Evolutionary conservation across 2,888 invertebrate species (phyloP).

Genomic region (Lutraria lutraria): DNA sequence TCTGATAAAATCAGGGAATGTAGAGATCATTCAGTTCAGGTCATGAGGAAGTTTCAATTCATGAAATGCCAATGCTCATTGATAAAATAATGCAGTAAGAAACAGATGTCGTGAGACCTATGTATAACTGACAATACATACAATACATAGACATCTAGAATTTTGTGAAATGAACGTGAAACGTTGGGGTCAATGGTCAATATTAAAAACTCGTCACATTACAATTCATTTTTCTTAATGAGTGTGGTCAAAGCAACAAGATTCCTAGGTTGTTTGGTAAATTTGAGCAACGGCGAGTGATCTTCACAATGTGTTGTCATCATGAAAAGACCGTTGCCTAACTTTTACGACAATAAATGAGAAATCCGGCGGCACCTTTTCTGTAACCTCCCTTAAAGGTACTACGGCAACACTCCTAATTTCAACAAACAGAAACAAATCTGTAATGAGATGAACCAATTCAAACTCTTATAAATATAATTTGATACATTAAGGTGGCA

Average conservation of each 20-base stretch:
- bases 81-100: not conserved
- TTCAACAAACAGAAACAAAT: not conserved
- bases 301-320: constrained; percentile 43
- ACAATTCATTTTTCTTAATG: constrained; percentile 49
- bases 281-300: constrained; percentile 19
- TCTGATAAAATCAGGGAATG: not conserved
- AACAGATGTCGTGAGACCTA: not conserved
- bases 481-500: not conserved
- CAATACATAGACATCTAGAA: not conserved
- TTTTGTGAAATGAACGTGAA: not conserved
- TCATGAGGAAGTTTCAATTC: not conserved
- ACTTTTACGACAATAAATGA: constrained; percentile 39
- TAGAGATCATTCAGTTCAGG: not conserved
- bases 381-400: not conserved
- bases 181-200: constrained; percentile 32
- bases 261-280: constrained; percentile 32
- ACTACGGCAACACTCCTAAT: not conserved
- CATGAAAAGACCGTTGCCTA: constrained; percentile 27
- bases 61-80: not conserved
- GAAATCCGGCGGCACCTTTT: constrained; percentile 21
- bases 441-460: not conserved
- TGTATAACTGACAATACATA: not conserved
- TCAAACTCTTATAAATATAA: not conserved
- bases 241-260: constrained; percentile 18
- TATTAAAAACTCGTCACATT: constrained; percentile 33